Conservation (phyloP, 2,888 invertebrate species). For the Ophioninae sp. region DNA sequence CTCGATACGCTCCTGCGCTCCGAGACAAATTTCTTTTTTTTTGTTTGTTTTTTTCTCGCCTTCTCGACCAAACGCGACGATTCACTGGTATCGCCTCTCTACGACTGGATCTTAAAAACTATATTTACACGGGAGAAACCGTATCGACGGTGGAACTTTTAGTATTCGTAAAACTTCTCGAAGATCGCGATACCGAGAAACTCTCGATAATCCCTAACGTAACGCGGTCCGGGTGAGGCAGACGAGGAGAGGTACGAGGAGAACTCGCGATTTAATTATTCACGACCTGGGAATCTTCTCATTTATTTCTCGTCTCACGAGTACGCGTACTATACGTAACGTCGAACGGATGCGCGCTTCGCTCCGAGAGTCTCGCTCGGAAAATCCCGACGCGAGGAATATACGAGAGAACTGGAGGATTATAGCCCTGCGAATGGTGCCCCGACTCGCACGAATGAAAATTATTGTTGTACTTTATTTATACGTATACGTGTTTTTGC, state of each 20-base stretch:
- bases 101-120: background rate
- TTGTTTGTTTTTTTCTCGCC: background rate
- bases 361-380: constrained; percentile 55
- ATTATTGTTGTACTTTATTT: constrained; percentile 56
- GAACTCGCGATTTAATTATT: constrained; percentile 57
- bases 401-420: constrained; percentile 36
- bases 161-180: background rate
- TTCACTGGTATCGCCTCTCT: background rate
- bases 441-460: constrained; percentile 61
- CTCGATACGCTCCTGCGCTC: background rate
- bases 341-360: constrained; percentile 62
- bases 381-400: constrained; percentile 56
- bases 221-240: constrained; percentile 1
- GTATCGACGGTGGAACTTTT: background rate
- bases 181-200: constrained; percentile 21
- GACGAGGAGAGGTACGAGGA: background rate
- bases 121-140: background rate
- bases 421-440: constrained; percentile 56
- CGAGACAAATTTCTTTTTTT: too few species aligned
- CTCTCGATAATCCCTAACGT: constrained; percentile 45
- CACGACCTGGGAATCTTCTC: constrained; percentile 59
- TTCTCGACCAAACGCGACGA: background rate
- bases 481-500: background rate
- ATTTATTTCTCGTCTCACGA: constrained; percentile 55
- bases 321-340: constrained; percentile 21